phyloP scores from a whole-genome alignment of 2,888 invertebrate genomes.

The Galerucella calmariensis region DNA sequence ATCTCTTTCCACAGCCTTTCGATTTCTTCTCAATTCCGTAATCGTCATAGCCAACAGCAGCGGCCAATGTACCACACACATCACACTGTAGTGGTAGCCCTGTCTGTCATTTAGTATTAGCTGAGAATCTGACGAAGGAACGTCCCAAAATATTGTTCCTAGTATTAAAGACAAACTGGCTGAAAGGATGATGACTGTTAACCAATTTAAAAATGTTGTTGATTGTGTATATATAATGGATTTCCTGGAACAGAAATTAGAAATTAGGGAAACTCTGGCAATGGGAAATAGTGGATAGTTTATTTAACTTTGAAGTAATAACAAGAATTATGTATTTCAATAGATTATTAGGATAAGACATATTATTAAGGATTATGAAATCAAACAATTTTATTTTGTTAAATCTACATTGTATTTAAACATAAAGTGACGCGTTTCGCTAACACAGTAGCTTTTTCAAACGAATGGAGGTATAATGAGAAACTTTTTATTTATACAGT shows the following conservation, averaged over 20 bases:
- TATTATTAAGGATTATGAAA: no score
- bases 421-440: no score
- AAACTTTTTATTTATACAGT: no score
- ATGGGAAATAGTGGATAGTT: not conserved
- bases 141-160: conserved; percentile 91
- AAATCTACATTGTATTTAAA: no score
- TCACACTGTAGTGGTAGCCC: conserved; percentile 87
- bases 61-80: conserved; percentile 84
- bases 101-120: conserved; percentile 77
- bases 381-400: no score
- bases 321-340: no score
- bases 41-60: conserved; percentile 74
- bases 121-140: conserved; percentile 81
- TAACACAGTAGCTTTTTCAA: no score
- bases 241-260: conserved; percentile 66
- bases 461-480: no score
- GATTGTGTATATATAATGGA: conserved; percentile 85
- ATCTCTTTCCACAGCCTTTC: conserved; percentile 80
- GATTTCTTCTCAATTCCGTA: conserved; percentile 69
- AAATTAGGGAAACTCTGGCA: not conserved
- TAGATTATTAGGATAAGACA: no score
- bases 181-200: conserved; percentile 81
- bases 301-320: not conserved
- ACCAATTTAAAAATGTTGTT: conserved; percentile 82
- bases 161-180: conserved; percentile 85